Evolutionary conservation across 2,797 vertebrate species (phyloP), one percentile per base, ranked within the genome.

Genomic region (Phataginus tetradactyla): DNA sequence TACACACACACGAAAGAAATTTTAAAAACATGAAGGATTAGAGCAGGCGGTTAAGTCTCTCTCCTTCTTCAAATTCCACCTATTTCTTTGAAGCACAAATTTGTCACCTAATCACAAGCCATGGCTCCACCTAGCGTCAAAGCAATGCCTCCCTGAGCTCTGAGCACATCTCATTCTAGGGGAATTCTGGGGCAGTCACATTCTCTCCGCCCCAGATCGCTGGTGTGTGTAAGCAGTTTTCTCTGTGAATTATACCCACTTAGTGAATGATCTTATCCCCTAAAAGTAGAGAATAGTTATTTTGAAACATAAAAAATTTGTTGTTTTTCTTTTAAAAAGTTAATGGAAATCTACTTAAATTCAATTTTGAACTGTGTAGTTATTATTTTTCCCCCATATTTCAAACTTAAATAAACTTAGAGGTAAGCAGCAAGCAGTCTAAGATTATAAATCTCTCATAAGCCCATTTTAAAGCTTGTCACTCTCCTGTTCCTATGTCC

Each of bases 71-170:
- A 86, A 37, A 32, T 23, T 32, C 45, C 55, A 23, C 57, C 32
- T 42, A 4, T 42, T 83, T 92, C 53, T 84, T 71, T 92, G 57
- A 71, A 75, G 42, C 20, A 7, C 32, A n/a, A n/a, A 15, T 25
- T 86, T 93, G 78, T 18, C 45, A 61, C 42, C 39, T 78, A 89
- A 77, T 86, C 21, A 37, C 49, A 78, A 80, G 59, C 86, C 45
- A 94, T 13, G 39, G 96, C 96, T 72, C 97, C 97, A 95, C 84
- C 97, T 98, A 97, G 97, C 95, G 97, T 87, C 92, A 18, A 53
- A 51, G 27, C 0, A 2, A 29, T 25, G 90, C 64, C 51, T 95
- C 27, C 23, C 53, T 1, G 8, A 39, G n/a, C 20, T 12, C 63
- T 7, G 17, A 74, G n/a, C 27, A 8, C 74, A 23, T 1, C 42